Base-by-base conservation (phyloP, 2,888 invertebrate species). In the Eupithecia vulgata region DNA sequence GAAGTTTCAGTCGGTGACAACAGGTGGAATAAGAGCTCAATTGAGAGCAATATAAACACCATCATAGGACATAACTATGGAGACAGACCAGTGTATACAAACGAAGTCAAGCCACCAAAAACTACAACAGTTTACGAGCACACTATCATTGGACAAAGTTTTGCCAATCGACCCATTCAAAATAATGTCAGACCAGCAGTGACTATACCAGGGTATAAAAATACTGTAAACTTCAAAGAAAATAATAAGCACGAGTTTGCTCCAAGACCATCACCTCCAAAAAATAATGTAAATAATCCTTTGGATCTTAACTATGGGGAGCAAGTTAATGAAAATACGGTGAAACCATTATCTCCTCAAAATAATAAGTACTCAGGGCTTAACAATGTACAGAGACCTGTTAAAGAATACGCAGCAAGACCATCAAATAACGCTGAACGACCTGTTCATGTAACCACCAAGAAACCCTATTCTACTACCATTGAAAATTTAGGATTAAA, bases 1-100 rank as follows among this genome's bases (percentile, higher is more conserved):
- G 87, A 89, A 70, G 79, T 86, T 30, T 77, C 87, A 67, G 71
- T 90, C 21, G 89, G 85, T 57, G 91, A 91, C 74, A 93, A 92
- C 72, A 87, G 90, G 80, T 93, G 93, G 93, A 93, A 92, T 78
- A 87, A 88, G 69, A 91, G 90, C 73, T 82, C 85, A 5, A 78
- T 79, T 48, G 82, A 83, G 62, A 79, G 72, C 73, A 71, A 75
- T 64, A 81, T 83, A 75, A 79, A 81, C 6, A 80, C 81, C 8
- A 79, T 83, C 21, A 77, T 77, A 59, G 83, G 81, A 1, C 76
- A 81, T 40, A 79, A 79, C 25, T 83, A 84, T 69, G 76, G 77
- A 75, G 81, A 80, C 35, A 76, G 70, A 45, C 79, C 77, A 8
- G 59, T 72, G 10, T 57, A 74, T 45, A 65, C 59, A n/a, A 76